Base-by-base conservation (phyloP, 2,113 vertebrate species). In the Oncorhynchus nerka region DNA sequence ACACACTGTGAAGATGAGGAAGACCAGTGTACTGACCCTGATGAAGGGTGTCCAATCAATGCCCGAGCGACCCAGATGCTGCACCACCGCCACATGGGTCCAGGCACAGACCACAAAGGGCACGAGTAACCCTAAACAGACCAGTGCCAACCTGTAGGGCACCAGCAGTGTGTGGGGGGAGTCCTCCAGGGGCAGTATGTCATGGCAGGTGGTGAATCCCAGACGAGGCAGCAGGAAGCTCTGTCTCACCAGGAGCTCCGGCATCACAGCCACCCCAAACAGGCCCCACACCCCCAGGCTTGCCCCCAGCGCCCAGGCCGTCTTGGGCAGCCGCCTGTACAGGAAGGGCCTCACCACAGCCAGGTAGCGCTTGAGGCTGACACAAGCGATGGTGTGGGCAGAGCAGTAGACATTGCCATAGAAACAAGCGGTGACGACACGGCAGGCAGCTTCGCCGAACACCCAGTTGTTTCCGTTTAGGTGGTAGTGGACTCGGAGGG, bases 371-470 rank as follows among this genome's bases (percentile, higher is more conserved):
- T 92, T 95, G 66, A 98, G 13, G 1, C 95, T 95, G 86, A 97
- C 94, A 79, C 96, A 96, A 0, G 85, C 91, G 1, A 97, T 94
- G 45, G 95, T 92, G 75, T 97, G 90, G 61, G 96, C 94, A 11
- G 96, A 96, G 55, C 95, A 95, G 84, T 97, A 98, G 90, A 96
- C 93, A 75, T 99, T 97, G 5, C 97, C 95, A 0, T 97, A 98
- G 83, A 98, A 98, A 76, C 95, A 88, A 0, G 86, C 94, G 0
- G 94, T 98, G 73, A 91, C 83, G 1, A 91, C 45, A 12, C 93
- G 91, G 34, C 96, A 98, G 87, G 94, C 89, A 4, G 80, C 68
- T 84, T 97, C 96, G 30, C 97, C 96, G 66, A 98, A 98, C 22
- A 95, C 73, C 96, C 97, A 98, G 92, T 96, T 79, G 84, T 96